Evolutionary conservation across 2,797 vertebrate genomes (phyloP).

Genomic region (Gorsachius magnificus): DNA sequence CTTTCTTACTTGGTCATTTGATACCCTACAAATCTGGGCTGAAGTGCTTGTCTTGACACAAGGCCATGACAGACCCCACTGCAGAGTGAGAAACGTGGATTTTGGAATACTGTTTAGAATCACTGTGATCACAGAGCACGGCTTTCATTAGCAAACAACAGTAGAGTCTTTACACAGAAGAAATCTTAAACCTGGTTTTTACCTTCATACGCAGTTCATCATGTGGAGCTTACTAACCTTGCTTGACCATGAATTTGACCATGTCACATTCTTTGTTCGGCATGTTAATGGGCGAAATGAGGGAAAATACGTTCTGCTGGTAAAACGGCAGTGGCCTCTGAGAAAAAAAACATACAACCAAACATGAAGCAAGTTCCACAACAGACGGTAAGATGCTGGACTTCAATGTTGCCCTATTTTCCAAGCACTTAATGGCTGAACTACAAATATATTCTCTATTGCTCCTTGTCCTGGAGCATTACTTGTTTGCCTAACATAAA

Average conservation of each 20-base stretch:
- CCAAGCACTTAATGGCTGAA: background rate
- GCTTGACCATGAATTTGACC: constrained; percentile 83
- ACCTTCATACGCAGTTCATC: background rate
- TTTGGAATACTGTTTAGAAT: background rate
- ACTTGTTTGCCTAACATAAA: background rate
- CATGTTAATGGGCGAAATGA: constrained; percentile 86
- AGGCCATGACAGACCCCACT: background rate
- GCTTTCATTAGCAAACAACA: background rate
- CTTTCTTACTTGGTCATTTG: background rate
- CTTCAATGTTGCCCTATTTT: background rate
- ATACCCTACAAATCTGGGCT: background rate
- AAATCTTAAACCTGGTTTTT: background rate
- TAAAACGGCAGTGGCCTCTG: constrained; percentile 78
- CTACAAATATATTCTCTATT: background rate
- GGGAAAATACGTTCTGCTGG: constrained; percentile 86
- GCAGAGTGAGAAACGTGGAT: background rate
- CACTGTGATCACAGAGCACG: background rate
- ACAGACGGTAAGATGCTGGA: background rate
- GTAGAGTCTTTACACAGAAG: background rate
- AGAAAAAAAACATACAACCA: background rate
- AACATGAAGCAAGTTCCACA: background rate
- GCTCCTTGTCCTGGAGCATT: background rate
- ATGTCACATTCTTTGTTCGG: constrained; percentile 78
- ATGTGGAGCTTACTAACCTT: constrained; percentile 73
- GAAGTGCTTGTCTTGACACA: background rate